A percentile compares a stretch with the other conserved stretches of the same genome.
Evolutionary conservation across 2,797 vertebrate species (phyloP).

Genomic region (Forpus xanthops): DNA sequence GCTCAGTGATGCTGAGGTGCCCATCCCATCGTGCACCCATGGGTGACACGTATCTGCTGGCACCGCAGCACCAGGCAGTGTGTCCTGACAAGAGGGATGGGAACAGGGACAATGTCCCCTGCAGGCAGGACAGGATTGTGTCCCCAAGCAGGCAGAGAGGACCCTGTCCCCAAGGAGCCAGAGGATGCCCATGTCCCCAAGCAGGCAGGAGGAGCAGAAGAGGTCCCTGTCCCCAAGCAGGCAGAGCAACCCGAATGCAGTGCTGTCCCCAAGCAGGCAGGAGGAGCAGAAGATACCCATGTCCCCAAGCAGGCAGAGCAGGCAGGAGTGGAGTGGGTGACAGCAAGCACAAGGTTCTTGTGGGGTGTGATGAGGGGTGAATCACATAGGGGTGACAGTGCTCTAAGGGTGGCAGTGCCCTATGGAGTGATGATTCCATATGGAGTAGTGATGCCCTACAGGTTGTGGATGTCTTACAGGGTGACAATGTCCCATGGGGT

Average conservation of each 20-base stretch:
- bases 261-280: background rate
- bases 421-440: background rate
- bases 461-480: background rate
- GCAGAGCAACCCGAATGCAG: background rate
- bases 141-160: background rate
- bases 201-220: background rate
- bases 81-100: too few species aligned
- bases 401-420: too few species aligned
- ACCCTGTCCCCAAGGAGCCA: background rate
- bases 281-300: background rate
- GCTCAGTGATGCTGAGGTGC: background rate
- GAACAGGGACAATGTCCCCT: background rate
- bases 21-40: background rate
- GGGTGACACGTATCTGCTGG: background rate
- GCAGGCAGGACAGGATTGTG: background rate
- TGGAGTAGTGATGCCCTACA: background rate
- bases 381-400: background rate
- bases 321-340: background rate
- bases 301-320: background rate
- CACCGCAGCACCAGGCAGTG: background rate
- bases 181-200: background rate
- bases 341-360: background rate
- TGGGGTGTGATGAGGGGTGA: too few species aligned
- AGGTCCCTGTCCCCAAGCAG: background rate
- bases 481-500: background rate